These are phyloP conservation scores for Urophycis tenuis DNA, from an alignment of 2,797 vertebrate genomes.

Conservation along the genomic window DNA sequence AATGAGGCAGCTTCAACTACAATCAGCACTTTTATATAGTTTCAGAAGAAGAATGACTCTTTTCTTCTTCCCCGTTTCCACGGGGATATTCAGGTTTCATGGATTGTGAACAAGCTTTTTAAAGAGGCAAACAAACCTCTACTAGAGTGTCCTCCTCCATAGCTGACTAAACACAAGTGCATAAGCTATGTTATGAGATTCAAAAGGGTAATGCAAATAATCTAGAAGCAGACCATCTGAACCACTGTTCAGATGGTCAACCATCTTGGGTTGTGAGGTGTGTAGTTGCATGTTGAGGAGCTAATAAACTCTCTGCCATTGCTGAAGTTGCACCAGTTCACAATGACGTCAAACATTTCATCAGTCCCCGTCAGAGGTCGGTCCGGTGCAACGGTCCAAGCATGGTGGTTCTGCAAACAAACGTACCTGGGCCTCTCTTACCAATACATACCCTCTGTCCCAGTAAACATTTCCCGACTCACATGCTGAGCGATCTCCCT, in stretches of 20 bases:
- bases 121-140: neutral
- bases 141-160: neutral
- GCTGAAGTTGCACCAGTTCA: neutral
- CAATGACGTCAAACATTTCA: neutral
- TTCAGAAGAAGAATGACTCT: neutral
- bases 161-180: neutral
- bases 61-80: no score
- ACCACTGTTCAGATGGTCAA: neutral
- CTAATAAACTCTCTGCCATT: neutral
- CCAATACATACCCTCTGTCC: slow-evolving; percentile 32
- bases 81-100: neutral
- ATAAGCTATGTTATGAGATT: neutral
- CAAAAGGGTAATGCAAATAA: neutral
- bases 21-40: neutral
- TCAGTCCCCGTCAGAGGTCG: slow-evolving; percentile 45
- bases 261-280: neutral
- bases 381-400: slow-evolving; percentile 19
- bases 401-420: slow-evolving; percentile 39
- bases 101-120: neutral
- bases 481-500: slow-evolving; percentile 10
- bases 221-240: neutral
- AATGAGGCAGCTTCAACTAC: neutral
- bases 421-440: slow-evolving; percentile 40
- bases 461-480: neutral
- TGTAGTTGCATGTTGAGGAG: neutral